Evolutionary conservation across 2,797 vertebrate genomes (phyloP).

Genomic region (Oryzias dopingdopingensis): DNA sequence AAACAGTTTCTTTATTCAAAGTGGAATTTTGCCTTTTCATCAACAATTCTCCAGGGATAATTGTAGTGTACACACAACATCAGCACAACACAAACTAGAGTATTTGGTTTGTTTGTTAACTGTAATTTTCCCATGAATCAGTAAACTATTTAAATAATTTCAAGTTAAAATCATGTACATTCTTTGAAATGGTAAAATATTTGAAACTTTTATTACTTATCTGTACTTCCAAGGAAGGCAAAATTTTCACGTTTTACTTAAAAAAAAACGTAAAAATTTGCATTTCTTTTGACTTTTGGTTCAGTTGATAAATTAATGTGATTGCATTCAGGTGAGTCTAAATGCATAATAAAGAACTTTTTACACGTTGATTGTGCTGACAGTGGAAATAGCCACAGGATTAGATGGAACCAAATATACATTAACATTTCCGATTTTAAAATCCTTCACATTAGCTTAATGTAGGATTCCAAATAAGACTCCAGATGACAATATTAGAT

Average conservation of each 20-base stretch:
- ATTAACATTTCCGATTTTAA: no score
- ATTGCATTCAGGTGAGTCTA: no score
- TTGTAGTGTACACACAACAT: constrained; percentile 12
- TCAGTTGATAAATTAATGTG: no score
- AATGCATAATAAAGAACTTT: no score
- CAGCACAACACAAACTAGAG: constrained; percentile 21
- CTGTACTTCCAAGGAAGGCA: no score
- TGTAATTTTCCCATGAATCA: constrained; percentile 38
- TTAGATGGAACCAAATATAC: no score
- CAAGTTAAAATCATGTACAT: constrained; percentile 52
- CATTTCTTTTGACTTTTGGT: no score
- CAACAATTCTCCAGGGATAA: constrained; percentile 10
- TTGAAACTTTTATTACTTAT: not conserved
- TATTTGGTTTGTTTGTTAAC: constrained; percentile 54
- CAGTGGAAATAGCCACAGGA: no score
- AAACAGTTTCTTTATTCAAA: constrained; percentile 4
- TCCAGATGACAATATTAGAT: not conserved
- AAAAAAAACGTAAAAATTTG: no score
- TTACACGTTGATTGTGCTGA: no score
- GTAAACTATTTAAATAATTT: constrained; percentile 64
- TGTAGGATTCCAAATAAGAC: not conserved
- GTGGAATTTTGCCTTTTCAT: not conserved
- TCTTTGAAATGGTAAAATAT: not conserved
- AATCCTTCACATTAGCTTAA: not conserved
- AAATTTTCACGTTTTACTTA: no score